Conservation (phyloP, 2,113 vertebrate genomes). For the Gadus chalcogrammus region DNA sequence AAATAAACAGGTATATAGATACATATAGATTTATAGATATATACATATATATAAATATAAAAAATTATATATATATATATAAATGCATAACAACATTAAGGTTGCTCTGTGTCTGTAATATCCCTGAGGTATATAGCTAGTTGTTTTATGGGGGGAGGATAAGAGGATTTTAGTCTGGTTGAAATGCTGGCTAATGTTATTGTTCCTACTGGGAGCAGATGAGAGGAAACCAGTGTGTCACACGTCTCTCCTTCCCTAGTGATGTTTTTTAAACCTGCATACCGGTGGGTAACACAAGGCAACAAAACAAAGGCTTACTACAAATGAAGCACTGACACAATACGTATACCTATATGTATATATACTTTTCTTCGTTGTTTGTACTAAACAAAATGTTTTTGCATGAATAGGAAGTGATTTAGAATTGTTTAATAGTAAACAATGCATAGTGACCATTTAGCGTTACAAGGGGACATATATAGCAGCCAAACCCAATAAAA, state of each 20-base stretch:
- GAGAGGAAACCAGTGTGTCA: conserved; percentile 64
- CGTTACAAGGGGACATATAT: too few species aligned
- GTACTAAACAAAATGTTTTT: too few species aligned
- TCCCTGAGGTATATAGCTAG: conserved; percentile 57
- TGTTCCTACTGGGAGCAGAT: conserved; percentile 61
- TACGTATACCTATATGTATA: too few species aligned
- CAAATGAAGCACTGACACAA: conserved; percentile 8
- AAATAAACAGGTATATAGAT: conserved; percentile 24
- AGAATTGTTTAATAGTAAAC: too few species aligned
- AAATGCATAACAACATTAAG: conserved; percentile 65
- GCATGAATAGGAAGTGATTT: too few species aligned
- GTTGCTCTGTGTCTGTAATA: conserved; percentile 56
- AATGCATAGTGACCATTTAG: too few species aligned
- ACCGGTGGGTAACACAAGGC: conserved; percentile 52
- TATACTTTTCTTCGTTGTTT: too few species aligned
- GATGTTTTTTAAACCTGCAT: conserved; percentile 54
- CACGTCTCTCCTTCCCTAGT: conserved; percentile 49
- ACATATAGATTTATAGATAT: too few species aligned
- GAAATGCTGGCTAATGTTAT: conserved; percentile 67
- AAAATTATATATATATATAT: conserved; percentile 34
- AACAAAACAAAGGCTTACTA: conserved; percentile 21
- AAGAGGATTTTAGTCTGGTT: conserved; percentile 71
- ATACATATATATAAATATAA: too few species aligned
- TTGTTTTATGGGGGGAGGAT: conserved; percentile 66
- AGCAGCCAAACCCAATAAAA: too few species aligned